These are phyloP conservation scores for Mus pahari DNA, from an alignment of 2,113 vertebrate species.

Conservation along the genomic window DNA sequence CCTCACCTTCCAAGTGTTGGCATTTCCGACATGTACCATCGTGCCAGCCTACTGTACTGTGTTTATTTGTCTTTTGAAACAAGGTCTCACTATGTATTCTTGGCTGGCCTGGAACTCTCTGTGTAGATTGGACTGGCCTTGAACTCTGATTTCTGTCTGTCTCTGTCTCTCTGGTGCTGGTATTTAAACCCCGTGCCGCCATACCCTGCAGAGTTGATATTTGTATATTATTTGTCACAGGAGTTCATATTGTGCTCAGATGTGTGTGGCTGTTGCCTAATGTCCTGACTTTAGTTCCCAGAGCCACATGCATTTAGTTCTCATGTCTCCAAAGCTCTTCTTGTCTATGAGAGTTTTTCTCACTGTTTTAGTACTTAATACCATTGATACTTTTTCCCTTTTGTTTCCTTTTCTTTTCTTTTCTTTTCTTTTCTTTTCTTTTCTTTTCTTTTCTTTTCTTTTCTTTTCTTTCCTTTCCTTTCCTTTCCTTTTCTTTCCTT, in stretches of 20 bases:
- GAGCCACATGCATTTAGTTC: not conserved
- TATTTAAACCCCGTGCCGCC: not conserved
- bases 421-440: too few relatives aligned
- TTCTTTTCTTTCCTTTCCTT: too few relatives aligned
- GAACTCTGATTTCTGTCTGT: not conserved
- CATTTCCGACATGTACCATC: not conserved
- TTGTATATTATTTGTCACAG: not conserved
- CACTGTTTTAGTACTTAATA: not conserved
- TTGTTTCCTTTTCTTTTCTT: too few relatives aligned
- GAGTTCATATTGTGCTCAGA: not conserved
- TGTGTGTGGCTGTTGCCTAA: not conserved
- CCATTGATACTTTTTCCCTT: not conserved
- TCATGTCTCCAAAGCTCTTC: not conserved
- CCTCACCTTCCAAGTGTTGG: not conserved
- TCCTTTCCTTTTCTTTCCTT: too few relatives aligned
- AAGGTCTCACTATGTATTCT: not conserved
- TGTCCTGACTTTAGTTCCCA: not conserved
- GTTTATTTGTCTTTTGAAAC: not conserved
- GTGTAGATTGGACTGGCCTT: not conserved
- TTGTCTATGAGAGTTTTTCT: not conserved
- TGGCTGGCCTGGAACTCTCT: not conserved
- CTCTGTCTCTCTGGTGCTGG: not conserved
- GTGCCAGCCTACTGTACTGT: not conserved
- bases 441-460: too few relatives aligned
- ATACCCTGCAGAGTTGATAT: not conserved